Percentiles rank a stretch among this genome's conserved stretches.
Conservation (phyloP, 2,797 vertebrate genomes). For the Microctenopoma lineatum region DNA sequence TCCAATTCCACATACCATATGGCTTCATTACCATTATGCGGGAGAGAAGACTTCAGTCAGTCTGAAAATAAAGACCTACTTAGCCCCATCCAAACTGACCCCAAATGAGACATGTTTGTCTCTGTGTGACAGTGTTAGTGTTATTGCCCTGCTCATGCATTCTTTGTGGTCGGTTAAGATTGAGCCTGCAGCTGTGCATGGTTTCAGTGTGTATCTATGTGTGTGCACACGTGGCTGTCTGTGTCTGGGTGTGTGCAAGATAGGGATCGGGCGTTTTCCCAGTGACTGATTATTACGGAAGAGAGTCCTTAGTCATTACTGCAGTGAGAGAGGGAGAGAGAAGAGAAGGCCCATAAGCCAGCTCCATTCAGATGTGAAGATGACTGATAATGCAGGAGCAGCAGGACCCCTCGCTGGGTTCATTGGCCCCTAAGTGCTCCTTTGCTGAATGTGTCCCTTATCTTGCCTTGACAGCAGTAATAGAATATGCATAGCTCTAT, state of each 20-base stretch:
- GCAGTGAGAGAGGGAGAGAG: slow-evolving; percentile 39
- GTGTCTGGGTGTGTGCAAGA: slow-evolving; percentile 74
- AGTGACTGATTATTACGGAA: slow-evolving; percentile 83
- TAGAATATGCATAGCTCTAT: slow-evolving; percentile 95
- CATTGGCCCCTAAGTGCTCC: slow-evolving; percentile 92
- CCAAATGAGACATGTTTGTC: slow-evolving; percentile 83
- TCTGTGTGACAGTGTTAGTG: slow-evolving; percentile 82
- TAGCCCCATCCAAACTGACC: slow-evolving; percentile 81
- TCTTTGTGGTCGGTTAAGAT: slow-evolving; percentile 77
- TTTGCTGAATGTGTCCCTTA: slow-evolving; percentile 88
- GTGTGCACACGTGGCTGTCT: slow-evolving; percentile 52
- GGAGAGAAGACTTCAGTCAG: slow-evolving; percentile 84
- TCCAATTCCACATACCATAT: slow-evolving; percentile 82
- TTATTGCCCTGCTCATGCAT: slow-evolving; percentile 80
- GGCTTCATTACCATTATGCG: slow-evolving; percentile 81
- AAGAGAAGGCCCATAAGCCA: slow-evolving; percentile 83
- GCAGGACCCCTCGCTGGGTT: slow-evolving; percentile 88
- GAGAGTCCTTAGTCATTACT: slow-evolving; percentile 79
- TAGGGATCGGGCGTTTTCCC: slow-evolving; percentile 81
- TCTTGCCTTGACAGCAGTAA: slow-evolving; percentile 91
- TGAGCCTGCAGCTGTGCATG: slow-evolving; percentile 74
- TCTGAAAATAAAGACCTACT: slow-evolving; percentile 84
- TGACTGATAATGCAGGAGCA: slow-evolving; percentile 89
- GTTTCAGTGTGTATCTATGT: slow-evolving; percentile 44
- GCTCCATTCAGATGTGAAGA: slow-evolving; percentile 87